phyloP scores from a whole-genome alignment of 2,888 invertebrate genomes.

The Metallyticus violacea region DNA sequence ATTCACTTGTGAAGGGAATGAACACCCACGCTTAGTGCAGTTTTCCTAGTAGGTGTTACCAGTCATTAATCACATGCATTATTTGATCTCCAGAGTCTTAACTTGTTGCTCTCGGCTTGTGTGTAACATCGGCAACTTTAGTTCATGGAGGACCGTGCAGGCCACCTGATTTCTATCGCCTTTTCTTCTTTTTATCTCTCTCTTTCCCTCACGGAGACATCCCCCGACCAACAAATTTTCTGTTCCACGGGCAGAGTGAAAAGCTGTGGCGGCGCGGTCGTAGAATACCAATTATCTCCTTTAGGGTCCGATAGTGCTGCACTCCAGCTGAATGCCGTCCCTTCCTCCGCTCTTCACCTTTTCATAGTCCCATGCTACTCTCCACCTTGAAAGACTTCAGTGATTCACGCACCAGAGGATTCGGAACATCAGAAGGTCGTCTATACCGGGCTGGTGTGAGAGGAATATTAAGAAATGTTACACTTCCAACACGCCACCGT shows the following conservation, averaged over 20 bases:
- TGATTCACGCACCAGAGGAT: conserved; percentile 31
- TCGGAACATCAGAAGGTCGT: not conserved
- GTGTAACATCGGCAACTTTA: not conserved
- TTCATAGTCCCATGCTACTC: not conserved
- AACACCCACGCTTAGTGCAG: no score
- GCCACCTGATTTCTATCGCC: conserved; percentile 9
- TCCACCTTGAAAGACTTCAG: conserved; percentile 19
- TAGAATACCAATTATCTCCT: conserved; percentile 20
- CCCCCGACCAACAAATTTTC: conserved; percentile 15
- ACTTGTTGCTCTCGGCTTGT: not conserved
- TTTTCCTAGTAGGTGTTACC: no score
- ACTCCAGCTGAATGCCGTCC: not conserved
- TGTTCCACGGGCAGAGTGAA: conserved; percentile 14
- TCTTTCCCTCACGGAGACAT: not conserved
- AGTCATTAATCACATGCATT: not conserved
- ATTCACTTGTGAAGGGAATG: no score
- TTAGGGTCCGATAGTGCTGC: not conserved
- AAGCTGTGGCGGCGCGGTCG: not conserved
- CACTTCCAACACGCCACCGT: not conserved
- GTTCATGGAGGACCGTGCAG: not conserved
- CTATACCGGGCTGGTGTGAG: not conserved
- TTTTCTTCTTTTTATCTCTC: not conserved
- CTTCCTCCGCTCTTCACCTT: not conserved
- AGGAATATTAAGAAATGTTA: conserved; percentile 10
- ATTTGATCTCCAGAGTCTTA: no score